Base-by-base conservation (phyloP, 2,797 vertebrate genomes). In the Tenualosa thibaudeaui region DNA sequence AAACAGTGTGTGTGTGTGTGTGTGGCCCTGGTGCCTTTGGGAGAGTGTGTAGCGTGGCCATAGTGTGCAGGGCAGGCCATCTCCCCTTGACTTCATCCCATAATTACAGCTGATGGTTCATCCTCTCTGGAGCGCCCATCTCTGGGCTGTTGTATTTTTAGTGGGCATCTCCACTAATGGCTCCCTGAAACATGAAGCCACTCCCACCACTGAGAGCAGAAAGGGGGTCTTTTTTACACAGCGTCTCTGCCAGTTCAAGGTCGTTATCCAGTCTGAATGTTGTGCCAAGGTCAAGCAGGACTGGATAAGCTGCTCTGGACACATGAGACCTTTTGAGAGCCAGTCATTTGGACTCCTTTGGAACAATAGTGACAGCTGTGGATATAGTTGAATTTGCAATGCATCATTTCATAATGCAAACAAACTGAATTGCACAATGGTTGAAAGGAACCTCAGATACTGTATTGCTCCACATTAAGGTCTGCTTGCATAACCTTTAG, bases 231-330 rank as follows among this genome's bases (percentile, higher is more conserved):
- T 81, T 85, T 87, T 60, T 81, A 62, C 75, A 53, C 83, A 58
- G 81, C 87, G 85, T 89, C 85, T 65, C 85, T 86, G 53, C 56
- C 56, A 85, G 89, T 89, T 91, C 88, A 90, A 91, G 91, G 91
- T 90, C 89, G 86, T 88, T 87, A 85, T 89, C 85, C 85, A 84
- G 83, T 82, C 82, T 84, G 85, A 84, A 85, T 87, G 86, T 88
- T 85, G 81, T 68, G n/a, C 65, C 86, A 89, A 91, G 89, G 89
- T 91, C 87, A 85, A 50, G 60, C 83, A 81, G 81, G 31, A 84
- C 89, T 89, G 87, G 85, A 85, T 86, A 71, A 83, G 83, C 60
- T 83, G 85, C 85, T 71, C 84, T 43, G 65, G 56, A 75, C 81
- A 83, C 85, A 83, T 60, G 65, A 71, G 84, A 85, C 83, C 85